Evolutionary conservation across 2,888 invertebrate genomes (phyloP).

Genomic region (Drosophila multiciliata): DNA sequence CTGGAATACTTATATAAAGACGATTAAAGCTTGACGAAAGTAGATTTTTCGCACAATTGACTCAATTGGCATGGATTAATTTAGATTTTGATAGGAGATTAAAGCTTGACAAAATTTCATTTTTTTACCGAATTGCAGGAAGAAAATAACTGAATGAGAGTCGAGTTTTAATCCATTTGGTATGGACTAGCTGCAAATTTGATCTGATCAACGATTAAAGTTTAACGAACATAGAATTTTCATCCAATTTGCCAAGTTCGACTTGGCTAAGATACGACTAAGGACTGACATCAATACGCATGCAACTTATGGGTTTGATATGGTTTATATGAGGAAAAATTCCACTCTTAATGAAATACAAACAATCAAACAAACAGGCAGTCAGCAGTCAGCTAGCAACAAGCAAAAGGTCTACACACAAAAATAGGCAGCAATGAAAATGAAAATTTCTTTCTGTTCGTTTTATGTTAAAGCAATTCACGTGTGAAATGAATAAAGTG

Average conservation of each 20-base stretch:
- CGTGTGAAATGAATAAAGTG: constrained; percentile 79
- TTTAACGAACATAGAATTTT: background rate
- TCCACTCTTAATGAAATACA: constrained; percentile 59
- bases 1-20: background rate
- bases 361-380: constrained; percentile 55
- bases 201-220: background rate
- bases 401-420: constrained; percentile 41
- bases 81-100: background rate
- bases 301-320: constrained; percentile 11
- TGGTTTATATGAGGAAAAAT: constrained; percentile 50
- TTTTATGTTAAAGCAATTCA: constrained; percentile 69
- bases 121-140: background rate
- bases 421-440: constrained; percentile 62
- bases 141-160: background rate
- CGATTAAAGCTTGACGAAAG: background rate
- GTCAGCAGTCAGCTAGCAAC: constrained; percentile 22
- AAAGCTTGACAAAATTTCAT: background rate
- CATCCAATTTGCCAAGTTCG: background rate
- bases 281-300: background rate
- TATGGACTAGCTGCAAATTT: background rate
- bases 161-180: background rate
- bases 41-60: background rate
- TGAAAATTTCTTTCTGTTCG: constrained; percentile 48
- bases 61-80: background rate
- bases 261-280: background rate